Conservation (phyloP, 2,888 invertebrate species). For the Neoaliturus tenellus region DNA sequence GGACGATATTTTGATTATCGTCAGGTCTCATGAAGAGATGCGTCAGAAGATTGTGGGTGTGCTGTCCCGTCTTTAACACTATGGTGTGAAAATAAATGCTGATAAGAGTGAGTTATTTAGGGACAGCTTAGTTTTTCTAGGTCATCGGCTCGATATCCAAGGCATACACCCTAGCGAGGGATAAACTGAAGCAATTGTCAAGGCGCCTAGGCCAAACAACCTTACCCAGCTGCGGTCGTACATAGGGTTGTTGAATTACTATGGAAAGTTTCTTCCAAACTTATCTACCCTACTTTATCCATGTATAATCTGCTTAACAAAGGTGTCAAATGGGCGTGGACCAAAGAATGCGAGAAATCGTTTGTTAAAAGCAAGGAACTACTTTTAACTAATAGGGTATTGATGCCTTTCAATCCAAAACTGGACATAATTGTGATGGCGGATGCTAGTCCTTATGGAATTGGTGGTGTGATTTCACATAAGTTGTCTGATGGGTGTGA, state of each 20-base stretch:
- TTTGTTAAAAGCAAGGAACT: background rate
- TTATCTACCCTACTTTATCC: background rate
- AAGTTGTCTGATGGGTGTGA: background rate
- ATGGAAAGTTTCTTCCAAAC: background rate
- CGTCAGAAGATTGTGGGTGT: background rate
- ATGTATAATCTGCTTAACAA: background rate
- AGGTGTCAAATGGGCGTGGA: background rate
- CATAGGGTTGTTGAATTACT: background rate
- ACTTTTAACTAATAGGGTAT: background rate
- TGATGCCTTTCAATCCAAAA: background rate
- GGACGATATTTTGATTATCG: conserved; percentile 2
- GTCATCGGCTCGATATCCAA: background rate
- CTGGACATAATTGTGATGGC: background rate
- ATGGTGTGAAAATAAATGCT: background rate
- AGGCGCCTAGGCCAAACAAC: background rate
- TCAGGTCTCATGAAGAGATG: background rate
- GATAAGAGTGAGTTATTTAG: conserved; percentile 19
- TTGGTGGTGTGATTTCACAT: background rate
- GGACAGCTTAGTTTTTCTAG: background rate
- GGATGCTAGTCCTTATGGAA: conserved; percentile 3
- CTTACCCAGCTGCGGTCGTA: background rate
- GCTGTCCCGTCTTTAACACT: background rate
- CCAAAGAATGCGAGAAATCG: background rate
- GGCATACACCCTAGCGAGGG: background rate
- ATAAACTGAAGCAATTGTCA: background rate